Conservation (phyloP, 1,140 invertebrate species). For the Pentalonia nigronervosa region DNA sequence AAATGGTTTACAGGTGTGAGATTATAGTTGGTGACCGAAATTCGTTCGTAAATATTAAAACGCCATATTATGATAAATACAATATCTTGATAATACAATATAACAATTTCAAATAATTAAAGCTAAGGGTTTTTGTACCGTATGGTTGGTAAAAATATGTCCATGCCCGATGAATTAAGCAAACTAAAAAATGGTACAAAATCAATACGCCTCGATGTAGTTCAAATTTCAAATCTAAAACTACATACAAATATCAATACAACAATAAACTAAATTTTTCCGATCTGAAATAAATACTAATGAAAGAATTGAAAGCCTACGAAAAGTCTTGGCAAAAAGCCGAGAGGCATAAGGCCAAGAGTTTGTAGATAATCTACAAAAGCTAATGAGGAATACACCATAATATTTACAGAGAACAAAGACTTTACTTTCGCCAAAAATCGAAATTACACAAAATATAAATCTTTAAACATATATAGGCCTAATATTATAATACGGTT, state of each 20-base stretch:
- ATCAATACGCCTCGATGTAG: background rate
- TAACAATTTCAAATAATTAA: too few relatives aligned
- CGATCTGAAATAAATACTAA: background rate
- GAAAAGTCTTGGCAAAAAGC: background rate
- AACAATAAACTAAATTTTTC: conserved; percentile 19
- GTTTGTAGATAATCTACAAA: background rate
- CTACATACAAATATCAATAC: background rate
- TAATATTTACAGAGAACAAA: conserved; percentile 11
- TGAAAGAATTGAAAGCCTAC: background rate
- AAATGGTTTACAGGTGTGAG: too few relatives aligned
- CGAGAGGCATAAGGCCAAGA: conserved; percentile 19
- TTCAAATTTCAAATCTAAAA: background rate
- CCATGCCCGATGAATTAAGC: too few relatives aligned
- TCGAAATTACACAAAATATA: background rate
- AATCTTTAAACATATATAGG: background rate
- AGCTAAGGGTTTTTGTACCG: too few relatives aligned
- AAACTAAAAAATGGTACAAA: background rate
- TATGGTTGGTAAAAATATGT: too few relatives aligned
- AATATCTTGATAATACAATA: too few relatives aligned
- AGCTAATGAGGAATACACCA: background rate
- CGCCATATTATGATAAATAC: too few relatives aligned
- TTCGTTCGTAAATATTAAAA: too few relatives aligned
- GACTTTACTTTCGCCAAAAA: background rate
- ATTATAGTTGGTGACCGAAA: too few relatives aligned
- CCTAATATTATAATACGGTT: background rate